Evolutionary conservation across 2,888 invertebrate species (phyloP), one percentile per base, ranked within the genome.

Genomic region (Nowickia ferox): DNA sequence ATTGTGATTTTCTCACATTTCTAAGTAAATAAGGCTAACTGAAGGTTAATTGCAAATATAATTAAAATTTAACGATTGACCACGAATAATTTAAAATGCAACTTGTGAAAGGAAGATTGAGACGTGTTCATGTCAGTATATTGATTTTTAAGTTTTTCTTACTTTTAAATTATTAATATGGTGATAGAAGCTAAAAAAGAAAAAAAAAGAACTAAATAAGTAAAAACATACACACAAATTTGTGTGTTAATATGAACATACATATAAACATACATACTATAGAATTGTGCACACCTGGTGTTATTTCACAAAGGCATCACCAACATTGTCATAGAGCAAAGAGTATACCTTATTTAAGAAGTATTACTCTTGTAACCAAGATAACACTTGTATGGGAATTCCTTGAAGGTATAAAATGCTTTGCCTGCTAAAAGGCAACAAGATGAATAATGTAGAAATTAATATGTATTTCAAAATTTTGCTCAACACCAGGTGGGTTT

Each of bases 81-180:
- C 40, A 11, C 30, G 2, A 59, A 44, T 46, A 22, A 46, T 46
- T 65, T 46, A 15, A 8, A 19, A 19, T 10, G 30, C 30, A 30
- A 30, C 30, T 30, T 30, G 9, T 19, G 17, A 53, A 53, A 17
- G 2, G 19, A 53, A 30, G 30, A 30, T 30, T 30, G 30, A 30
- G 30, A 30, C 30, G 30, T 53, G 55, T 30, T 30, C 13, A 57
- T 57, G 55, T 75, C 74, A 53, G 65, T 75, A 65, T 66, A 76
- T 76, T 44, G 76, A 76, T 66, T 66, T 55, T 65, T 76, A 55
- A 55, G 22, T 2, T 65, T 53, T 63, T 75, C n/a, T 8, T 22
- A 1, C 10, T 22, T 55, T 48, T 75, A 9, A 65, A 63, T 75
- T 53, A 42, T 75, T 53, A 65, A 65, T 53, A 2, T 22, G 15